Evolutionary conservation across 2,113 vertebrate species (phyloP).

Genomic region (Malurus alboscapulatus): DNA sequence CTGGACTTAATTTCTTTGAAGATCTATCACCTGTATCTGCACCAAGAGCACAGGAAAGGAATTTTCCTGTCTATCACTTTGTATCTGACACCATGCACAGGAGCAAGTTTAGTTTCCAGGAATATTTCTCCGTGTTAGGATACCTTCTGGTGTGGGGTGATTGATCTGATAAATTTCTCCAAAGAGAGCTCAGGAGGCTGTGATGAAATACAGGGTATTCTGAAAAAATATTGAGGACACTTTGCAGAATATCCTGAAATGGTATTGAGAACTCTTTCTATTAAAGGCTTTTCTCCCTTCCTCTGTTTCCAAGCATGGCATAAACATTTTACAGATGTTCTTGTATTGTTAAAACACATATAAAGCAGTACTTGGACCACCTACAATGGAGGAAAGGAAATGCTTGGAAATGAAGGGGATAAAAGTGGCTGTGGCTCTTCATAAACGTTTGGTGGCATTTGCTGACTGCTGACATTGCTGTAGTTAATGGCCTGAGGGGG

Average conservation of each 20-base stretch:
- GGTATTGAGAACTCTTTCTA: neutral
- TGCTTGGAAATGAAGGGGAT: neutral
- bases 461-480: neutral
- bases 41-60: neutral
- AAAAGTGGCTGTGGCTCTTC: neutral
- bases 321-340: neutral
- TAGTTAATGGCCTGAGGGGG: neutral
- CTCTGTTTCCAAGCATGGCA: neutral
- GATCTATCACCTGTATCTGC: neutral
- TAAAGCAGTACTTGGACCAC: neutral
- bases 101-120: neutral
- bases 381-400: neutral
- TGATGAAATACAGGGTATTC: neutral
- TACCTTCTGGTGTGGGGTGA: rapidly evolving
- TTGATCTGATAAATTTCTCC: neutral
- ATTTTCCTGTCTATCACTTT: neutral
- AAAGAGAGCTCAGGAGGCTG: neutral
- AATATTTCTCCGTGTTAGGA: neutral
- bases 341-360: neutral
- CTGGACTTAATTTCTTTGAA: neutral
- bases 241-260: neutral
- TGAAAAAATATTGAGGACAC: neutral
- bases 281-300: neutral
- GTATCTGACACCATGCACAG: neutral
- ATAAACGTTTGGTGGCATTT: rapidly evolving